Evolutionary conservation across 2,797 vertebrate species (phyloP).

Genomic region (Sebastes minor): DNA sequence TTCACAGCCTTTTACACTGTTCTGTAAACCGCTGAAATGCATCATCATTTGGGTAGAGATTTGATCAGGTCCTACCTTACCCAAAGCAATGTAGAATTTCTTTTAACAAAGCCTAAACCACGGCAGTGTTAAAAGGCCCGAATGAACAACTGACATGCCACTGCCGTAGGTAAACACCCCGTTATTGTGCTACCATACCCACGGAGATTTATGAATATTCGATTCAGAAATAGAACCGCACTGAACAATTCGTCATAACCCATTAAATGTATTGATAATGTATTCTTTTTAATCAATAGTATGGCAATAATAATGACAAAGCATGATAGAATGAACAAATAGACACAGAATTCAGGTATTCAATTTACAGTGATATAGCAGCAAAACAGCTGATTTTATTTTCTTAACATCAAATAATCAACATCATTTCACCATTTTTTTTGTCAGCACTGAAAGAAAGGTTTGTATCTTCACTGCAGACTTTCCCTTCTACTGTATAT

Average conservation of each 20-base stretch:
- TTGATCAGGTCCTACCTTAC: constrained; percentile 11
- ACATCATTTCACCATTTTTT: not conserved
- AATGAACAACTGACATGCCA: constrained; percentile 29
- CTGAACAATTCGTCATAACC: not conserved
- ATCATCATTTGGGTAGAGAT: constrained; percentile 2
- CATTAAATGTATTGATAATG: not conserved
- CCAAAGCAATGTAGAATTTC: not conserved
- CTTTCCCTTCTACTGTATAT: not conserved
- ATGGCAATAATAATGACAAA: not conserved
- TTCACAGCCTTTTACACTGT: not conserved
- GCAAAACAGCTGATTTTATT: not conserved
- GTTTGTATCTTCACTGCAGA: not conserved
- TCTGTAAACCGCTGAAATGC: constrained; percentile 4
- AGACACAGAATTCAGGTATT: not conserved
- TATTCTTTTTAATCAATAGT: not conserved
- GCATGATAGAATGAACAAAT: not conserved
- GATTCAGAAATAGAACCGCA: not conserved
- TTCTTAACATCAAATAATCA: not conserved
- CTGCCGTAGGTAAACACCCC: not conserved
- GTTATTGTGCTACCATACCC: not conserved
- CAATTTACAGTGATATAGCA: not conserved
- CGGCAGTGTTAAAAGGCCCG: constrained; percentile 8
- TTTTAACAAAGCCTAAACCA: constrained; percentile 24
- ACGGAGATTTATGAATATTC: not conserved
- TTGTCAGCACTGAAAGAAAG: not conserved